Base-by-base conservation (phyloP, 2,888 invertebrate species). In the Limnephilus rhombicus region DNA sequence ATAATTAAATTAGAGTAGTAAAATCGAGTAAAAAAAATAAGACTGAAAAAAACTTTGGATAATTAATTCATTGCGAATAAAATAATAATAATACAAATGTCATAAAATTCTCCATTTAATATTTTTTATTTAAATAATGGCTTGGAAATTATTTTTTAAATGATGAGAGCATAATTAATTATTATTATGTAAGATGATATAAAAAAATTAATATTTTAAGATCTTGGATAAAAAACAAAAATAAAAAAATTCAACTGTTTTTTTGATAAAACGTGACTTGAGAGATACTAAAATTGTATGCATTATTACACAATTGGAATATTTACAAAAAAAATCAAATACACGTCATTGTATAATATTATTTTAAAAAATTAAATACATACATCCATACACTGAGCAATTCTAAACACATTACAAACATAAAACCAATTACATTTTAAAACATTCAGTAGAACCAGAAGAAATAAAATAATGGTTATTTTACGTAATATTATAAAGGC, bases 311-410 rank as follows among this genome's bases (percentile, higher is more conserved):
- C 34, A 68, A 15, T 68, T 91, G 90, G 90, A 91, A 91, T 91
- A 91, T 91, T 91, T 91, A 91, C 90, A 91, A 68, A n/a, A 29
- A 49, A 53, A 31, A 29, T 29, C 24, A 15, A 7, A 37, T 80
- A 89, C 29, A 80, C n/a, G 18, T 41, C 31, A 7, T n/a, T 81
- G 68, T 88, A 37, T 49, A 24, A 18, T 80, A 91, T 68, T 80
- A 91, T 86, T 86, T 85, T 31, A 41, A 86, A 91, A 91, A 91
- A 86, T 91, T 85, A 91, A 90, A 86, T 80, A 91, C 85, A 68
- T 68, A 13, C n/a, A 85, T 68, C 68, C n/a, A 90, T 83, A 83
- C 85, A 90, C 85, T 90, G 90, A 90, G 90, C 83, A 90, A 83
- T 34, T 81, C 29, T 88, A 88, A 80, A 31, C 68, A 88, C 80